Conservation (phyloP, 2,888 invertebrate species). For the Eucera pruinosa region DNA sequence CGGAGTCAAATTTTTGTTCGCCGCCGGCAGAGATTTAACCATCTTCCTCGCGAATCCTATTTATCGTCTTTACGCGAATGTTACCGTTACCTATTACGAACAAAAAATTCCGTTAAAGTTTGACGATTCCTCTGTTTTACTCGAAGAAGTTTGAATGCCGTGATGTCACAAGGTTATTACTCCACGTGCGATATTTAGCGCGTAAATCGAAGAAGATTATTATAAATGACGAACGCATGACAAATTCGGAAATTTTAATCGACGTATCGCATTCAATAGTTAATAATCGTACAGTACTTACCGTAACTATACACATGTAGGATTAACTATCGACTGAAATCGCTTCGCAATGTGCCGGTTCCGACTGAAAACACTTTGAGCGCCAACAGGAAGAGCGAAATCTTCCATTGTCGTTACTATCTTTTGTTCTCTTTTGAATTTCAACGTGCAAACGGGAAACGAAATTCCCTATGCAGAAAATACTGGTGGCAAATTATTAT, state of each 20-base stretch:
- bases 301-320: too few relatives aligned
- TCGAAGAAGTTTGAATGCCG: slow-evolving; percentile 9
- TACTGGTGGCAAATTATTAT: too few relatives aligned
- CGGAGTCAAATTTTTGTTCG: neutral
- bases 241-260: neutral
- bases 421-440: neutral
- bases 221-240: neutral
- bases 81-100: neutral
- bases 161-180: slow-evolving; percentile 30
- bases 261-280: neutral
- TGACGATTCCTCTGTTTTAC: neutral
- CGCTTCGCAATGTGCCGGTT: slow-evolving; percentile 21
- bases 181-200: slow-evolving; percentile 41
- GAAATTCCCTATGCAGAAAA: slow-evolving; percentile 11
- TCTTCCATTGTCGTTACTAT: slow-evolving; percentile 36
- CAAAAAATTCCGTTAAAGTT: neutral
- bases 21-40: slow-evolving; percentile 37
- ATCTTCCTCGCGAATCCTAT: slow-evolving; percentile 15
- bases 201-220: slow-evolving; percentile 4
- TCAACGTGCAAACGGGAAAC: neutral
- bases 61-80: neutral
- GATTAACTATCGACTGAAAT: neutral
- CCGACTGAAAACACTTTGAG: slow-evolving; percentile 25
- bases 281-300: slow-evolving; percentile 19
- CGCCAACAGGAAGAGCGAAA: slow-evolving; percentile 56